These are phyloP conservation scores for Sciurus carolinensis DNA, from an alignment of 2,797 vertebrate genomes.

Conservation along the genomic window DNA sequence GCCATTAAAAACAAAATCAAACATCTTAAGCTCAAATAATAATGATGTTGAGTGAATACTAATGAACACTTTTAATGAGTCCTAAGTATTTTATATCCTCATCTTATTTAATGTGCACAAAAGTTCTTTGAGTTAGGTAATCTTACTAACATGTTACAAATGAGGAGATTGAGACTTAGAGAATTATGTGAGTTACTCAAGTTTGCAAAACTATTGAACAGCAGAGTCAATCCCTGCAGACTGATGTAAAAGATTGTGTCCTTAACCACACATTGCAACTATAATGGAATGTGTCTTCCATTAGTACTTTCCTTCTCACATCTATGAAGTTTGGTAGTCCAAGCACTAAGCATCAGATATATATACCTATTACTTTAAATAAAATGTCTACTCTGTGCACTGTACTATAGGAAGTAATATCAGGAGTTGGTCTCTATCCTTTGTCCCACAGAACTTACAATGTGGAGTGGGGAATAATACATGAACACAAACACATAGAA, in stretches of 20 bases:
- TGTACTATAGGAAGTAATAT: not conserved
- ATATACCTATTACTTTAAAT: not conserved
- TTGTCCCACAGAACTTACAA: not conserved
- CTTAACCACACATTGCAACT: not conserved
- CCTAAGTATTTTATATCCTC: not conserved
- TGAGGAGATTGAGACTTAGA: slow-evolving; percentile 30
- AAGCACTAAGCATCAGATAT: not conserved
- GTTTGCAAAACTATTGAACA: not conserved
- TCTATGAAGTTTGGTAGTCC: not conserved
- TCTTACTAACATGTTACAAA: slow-evolving; percentile 11
- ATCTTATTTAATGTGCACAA: slow-evolving; percentile 43
- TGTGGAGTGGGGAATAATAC: not conserved
- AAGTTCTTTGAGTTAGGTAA: not conserved
- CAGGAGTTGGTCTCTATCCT: not conserved
- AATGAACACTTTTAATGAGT: not conserved
- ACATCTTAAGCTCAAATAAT: slow-evolving; percentile 27
- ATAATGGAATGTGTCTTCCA: not conserved
- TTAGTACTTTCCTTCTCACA: not conserved
- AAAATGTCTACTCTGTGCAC: not conserved
- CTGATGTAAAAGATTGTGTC: not conserved
- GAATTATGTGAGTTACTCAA: not conserved
- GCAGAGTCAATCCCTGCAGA: not conserved
- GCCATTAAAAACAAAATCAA: slow-evolving; percentile 18
- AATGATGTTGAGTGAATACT: not conserved
- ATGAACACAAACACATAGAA: not conserved